Percentiles rank a stretch among this genome's conserved stretches.
Conservation (phyloP, 2,888 invertebrate species). For the Drosophila conformis region DNA sequence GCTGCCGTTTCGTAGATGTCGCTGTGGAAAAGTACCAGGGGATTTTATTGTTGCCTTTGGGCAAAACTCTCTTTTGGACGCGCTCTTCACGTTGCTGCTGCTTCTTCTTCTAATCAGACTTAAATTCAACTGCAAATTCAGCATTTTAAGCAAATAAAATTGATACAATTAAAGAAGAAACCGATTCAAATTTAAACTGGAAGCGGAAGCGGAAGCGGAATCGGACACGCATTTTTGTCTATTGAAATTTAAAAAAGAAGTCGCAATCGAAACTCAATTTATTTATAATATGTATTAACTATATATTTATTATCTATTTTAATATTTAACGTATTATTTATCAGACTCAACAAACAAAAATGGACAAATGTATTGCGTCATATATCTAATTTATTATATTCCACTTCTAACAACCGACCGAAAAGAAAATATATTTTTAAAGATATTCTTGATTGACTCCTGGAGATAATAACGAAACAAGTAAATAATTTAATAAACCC, state of each 20-base stretch:
- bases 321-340: neutral
- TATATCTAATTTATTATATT: neutral
- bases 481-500: neutral
- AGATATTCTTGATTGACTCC: neutral
- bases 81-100: slow-evolving; percentile 1
- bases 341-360: neutral
- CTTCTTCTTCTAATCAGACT: neutral
- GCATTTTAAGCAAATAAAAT: neutral
- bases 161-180: neutral
- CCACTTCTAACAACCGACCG: neutral
- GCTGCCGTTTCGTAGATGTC: slow-evolving; percentile 35
- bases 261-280: neutral
- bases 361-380: neutral
- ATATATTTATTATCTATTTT: neutral
- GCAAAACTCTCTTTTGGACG: slow-evolving; percentile 1
- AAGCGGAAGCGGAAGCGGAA: neutral
- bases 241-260: neutral
- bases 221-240: too few species aligned
- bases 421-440: neutral
- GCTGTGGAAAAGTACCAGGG: slow-evolving; percentile 41
- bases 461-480: neutral
- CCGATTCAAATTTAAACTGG: neutral
- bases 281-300: neutral
- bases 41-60: slow-evolving; percentile 1
- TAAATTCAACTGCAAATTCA: neutral